These are phyloP conservation scores for Mythimna pallens DNA, from an alignment of 2,888 invertebrate species.

Conservation along the genomic window DNA sequence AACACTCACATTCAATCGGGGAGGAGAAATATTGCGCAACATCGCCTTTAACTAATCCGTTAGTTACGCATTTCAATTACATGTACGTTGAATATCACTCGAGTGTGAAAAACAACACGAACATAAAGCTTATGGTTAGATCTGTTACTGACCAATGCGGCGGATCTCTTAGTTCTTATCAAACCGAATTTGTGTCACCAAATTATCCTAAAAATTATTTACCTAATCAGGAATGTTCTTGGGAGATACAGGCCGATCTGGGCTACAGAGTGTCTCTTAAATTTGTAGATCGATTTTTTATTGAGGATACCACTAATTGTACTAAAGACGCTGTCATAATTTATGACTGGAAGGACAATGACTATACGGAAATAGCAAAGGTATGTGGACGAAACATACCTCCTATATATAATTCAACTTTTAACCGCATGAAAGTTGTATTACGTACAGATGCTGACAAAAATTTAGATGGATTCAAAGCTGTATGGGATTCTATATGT, in stretches of 20 bases:
- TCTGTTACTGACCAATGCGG: constrained; percentile 92
- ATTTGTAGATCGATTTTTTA: constrained; percentile 93
- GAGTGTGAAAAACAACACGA: constrained; percentile 74
- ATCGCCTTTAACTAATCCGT: constrained; percentile 82
- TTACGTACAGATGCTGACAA: constrained; percentile 93
- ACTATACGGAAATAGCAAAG: constrained; percentile 90
- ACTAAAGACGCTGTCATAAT: constrained; percentile 94
- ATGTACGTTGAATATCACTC: constrained; percentile 94
- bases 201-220: constrained; percentile 92
- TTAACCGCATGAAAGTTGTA: constrained; percentile 92
- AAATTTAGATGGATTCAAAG: constrained; percentile 94
- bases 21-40: constrained; percentile 91
- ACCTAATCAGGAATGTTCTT: constrained; percentile 94
- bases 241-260: constrained; percentile 92
- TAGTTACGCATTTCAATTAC: constrained; percentile 86
- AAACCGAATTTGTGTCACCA: constrained; percentile 88
- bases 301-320: constrained; percentile 93
- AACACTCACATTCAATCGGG: constrained; percentile 89
- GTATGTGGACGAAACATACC: constrained; percentile 93
- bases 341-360: constrained; percentile 89
- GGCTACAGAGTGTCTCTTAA: constrained; percentile 93
- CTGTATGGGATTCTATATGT: constrained; percentile 92
- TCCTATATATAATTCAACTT: constrained; percentile 90
- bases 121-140: constrained; percentile 74
- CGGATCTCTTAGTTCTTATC: constrained; percentile 89